Evolutionary conservation across 2,888 invertebrate species (phyloP), one percentile per base, ranked within the genome.

Genomic region (Brachyptera risi): DNA sequence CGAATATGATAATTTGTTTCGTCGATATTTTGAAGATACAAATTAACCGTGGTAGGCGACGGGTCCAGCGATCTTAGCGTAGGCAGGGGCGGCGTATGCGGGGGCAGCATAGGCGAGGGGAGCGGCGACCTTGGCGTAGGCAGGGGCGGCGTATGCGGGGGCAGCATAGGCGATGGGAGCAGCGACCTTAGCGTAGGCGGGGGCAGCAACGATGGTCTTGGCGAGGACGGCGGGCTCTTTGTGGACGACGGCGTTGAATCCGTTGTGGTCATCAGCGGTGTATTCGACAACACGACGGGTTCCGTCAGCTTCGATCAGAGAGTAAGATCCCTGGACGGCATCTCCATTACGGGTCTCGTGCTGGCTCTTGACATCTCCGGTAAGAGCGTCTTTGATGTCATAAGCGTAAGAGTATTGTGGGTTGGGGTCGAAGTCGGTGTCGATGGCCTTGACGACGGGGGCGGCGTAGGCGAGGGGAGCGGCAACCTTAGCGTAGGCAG

Each of bases 401-500:
- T 65, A 65, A 23, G 64, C 58, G 59, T 64, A 65, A 59, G 59
- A 59, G 64, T 65, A 65, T 51, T 59, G 58, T 4, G 65, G 65
- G 63, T 63, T 63, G 51, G 65, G 65, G 62, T 65, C 63, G 63
- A 58, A 63, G 60, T 65, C 65, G 59, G 64, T 62, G 60, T 63
- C 61, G 40, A 62, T 62, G 63, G 61, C 62, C 56, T 38, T 47
- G 54, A 59, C 61, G 60, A 56, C 49, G 37, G 60, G 50, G 13
- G 61, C 61, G 15, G 37, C 59, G 15, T 44, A 57, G 26, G 23
- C 40, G 23, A 58, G 38, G 31, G 63, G 61, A 38, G 54, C 58
- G 50, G 60, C 62, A 38, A 58, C 62, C 27, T 58, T 37, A n/a
- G 63, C 63, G n/a, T 50, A 56, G 47, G 62, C 50, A 49, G 64